A percentile compares a stretch with the other conserved stretches of the same genome.
Conservation (phyloP, 2,888 invertebrate genomes). For the Lamproptera curius region DNA sequence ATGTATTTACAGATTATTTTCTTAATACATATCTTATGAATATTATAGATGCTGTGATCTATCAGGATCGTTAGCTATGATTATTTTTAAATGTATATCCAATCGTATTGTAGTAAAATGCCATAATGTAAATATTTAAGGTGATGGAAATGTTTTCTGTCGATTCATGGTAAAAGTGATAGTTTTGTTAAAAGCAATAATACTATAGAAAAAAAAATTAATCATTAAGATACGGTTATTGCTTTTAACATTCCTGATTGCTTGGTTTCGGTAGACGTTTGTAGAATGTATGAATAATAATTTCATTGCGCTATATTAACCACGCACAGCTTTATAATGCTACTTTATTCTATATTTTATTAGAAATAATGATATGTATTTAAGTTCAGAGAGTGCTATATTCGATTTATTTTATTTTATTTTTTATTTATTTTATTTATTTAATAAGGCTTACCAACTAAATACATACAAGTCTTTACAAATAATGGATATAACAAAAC, state of each 20-base stretch:
- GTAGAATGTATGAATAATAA: constrained; percentile 24
- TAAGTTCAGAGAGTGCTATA: constrained; percentile 15
- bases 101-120: too few relatives aligned
- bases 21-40: too few relatives aligned
- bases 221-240: background rate
- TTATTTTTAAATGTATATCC: too few relatives aligned
- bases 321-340: constrained; percentile 56
- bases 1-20: too few relatives aligned
- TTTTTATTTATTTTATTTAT: too few relatives aligned
- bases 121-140: constrained; percentile 7
- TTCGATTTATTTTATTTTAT: constrained; percentile 11
- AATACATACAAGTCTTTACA: too few relatives aligned
- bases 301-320: constrained; percentile 43
- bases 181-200: constrained; percentile 12
- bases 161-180: background rate
- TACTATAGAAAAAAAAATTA: background rate
- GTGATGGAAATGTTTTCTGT: constrained; percentile 5
- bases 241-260: constrained; percentile 11
- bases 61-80: too few relatives aligned
- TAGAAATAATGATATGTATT: background rate
- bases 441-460: too few relatives aligned
- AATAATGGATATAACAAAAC: too few relatives aligned
- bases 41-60: too few relatives aligned
- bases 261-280: constrained; percentile 17
- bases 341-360: constrained; percentile 30